A percentile compares a stretch with the other conserved stretches of the same genome.
Conservation (phyloP, 1,140 invertebrate genomes). For the Drosophila ironensis region DNA sequence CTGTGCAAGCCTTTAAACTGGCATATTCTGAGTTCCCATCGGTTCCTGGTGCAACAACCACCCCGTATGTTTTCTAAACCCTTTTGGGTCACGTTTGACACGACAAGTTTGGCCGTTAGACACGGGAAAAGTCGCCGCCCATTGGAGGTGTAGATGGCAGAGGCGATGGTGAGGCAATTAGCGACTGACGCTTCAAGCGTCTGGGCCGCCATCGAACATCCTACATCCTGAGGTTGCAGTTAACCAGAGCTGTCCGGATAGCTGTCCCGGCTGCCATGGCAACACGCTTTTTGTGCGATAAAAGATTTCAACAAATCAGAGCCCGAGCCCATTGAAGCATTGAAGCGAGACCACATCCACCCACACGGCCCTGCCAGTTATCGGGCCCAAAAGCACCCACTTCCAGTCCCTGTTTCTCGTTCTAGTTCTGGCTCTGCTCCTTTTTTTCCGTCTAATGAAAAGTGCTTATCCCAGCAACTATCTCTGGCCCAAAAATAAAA, state of each 20-base stretch:
- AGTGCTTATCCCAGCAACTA: constrained; percentile 78
- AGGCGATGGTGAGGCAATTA: constrained; percentile 58
- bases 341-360: constrained; percentile 32
- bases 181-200: constrained; percentile 51
- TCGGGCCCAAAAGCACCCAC: neutral
- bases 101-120: constrained; percentile 51
- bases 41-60: neutral
- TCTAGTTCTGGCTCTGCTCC: neutral
- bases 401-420: neutral
- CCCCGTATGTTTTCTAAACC: neutral
- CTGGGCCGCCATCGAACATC: constrained; percentile 42
- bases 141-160: constrained; percentile 8
- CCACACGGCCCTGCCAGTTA: constrained; percentile 16
- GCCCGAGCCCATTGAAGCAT: constrained; percentile 31
- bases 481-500: constrained; percentile 61
- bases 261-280: constrained; percentile 59
- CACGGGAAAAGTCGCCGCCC: constrained; percentile 45
- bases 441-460: constrained; percentile 57
- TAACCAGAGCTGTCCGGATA: constrained; percentile 15
- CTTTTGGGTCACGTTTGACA: constrained; percentile 54
- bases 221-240: constrained; percentile 1
- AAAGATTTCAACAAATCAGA: constrained; percentile 78
- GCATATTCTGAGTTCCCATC: no score
- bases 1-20: no score
- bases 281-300: constrained; percentile 67